A percentile compares a stretch with the other conserved stretches of the same genome.
These are phyloP conservation scores for Acrossocheilus wenchowensis DNA, from an alignment of 2,797 vertebrate species.

Conservation along the genomic window DNA sequence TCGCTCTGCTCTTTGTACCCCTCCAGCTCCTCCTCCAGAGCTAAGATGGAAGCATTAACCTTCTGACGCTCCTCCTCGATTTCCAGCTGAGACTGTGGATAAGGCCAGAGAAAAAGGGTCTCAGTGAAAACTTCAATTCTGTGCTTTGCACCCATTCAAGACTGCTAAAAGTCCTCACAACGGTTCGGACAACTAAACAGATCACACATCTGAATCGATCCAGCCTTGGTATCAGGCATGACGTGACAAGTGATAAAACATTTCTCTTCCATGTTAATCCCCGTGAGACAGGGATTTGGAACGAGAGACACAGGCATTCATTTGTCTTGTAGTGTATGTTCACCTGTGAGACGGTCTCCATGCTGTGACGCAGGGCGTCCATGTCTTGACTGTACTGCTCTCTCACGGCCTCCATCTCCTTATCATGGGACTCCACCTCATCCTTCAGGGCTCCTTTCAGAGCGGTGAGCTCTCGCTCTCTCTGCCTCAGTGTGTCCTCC, in stretches of 20 bases:
- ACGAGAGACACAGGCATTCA: not conserved
- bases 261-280: not conserved
- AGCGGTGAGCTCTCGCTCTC: constrained; percentile 90
- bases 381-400: constrained; percentile 88
- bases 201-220: not conserved
- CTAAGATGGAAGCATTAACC: constrained; percentile 82
- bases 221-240: too few species aligned
- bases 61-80: constrained; percentile 88
- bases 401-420: constrained; percentile 85
- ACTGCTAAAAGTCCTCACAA: not conserved
- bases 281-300: not conserved
- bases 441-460: constrained; percentile 93
- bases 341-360: constrained; percentile 87
- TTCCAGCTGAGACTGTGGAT: constrained; percentile 82
- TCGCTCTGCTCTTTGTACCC: constrained; percentile 79
- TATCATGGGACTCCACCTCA: constrained; percentile 89
- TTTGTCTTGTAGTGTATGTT: not conserved
- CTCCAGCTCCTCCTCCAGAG: constrained; percentile 86
- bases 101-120: not conserved
- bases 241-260: not conserved
- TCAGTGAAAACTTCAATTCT: not conserved
- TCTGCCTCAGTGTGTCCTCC: constrained; percentile 85
- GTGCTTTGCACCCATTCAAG: not conserved
- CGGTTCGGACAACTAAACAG: not conserved
- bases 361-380: constrained; percentile 83